Conservation (phyloP, 1,140 invertebrate species). For the Plodia interpunctella region DNA sequence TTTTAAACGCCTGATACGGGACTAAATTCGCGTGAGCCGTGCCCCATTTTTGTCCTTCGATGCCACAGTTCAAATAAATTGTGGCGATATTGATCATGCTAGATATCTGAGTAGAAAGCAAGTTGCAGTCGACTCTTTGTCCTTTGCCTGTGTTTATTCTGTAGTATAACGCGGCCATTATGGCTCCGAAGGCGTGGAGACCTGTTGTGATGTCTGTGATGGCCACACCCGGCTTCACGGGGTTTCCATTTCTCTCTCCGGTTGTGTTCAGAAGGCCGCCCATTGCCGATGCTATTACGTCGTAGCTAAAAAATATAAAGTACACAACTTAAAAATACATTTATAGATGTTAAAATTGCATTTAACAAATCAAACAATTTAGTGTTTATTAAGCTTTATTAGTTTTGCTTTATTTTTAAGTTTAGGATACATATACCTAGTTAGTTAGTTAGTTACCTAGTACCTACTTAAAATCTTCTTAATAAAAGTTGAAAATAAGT, state of each 20-base stretch:
- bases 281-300: slow-evolving; percentile 95
- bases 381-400: too few species aligned
- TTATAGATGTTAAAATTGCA: too few species aligned
- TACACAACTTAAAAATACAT: neutral
- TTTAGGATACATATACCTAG: too few species aligned
- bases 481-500: neutral
- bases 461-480: too few species aligned
- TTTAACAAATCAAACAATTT: too few species aligned
- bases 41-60: slow-evolving; percentile 88
- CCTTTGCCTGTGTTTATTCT: slow-evolving; percentile 87
- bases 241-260: slow-evolving; percentile 88
- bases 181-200: slow-evolving; percentile 96
- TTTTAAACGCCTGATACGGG: slow-evolving; percentile 93
- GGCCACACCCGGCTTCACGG: slow-evolving; percentile 95
- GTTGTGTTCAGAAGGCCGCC: slow-evolving; percentile 95
- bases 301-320: slow-evolving; percentile 80
- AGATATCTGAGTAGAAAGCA: slow-evolving; percentile 95
- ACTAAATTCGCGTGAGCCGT: slow-evolving; percentile 97
- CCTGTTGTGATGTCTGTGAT: slow-evolving; percentile 96
- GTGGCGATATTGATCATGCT: slow-evolving; percentile 92
- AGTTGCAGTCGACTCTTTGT: slow-evolving; percentile 95
- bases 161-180: slow-evolving; percentile 92
- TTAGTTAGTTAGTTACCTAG: too few species aligned
- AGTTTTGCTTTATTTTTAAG: too few species aligned
- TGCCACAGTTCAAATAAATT: slow-evolving; percentile 92